Evolutionary conservation across 2,113 vertebrate genomes (phyloP).

Genomic region (Rhinolophus ferrumequinum): DNA sequence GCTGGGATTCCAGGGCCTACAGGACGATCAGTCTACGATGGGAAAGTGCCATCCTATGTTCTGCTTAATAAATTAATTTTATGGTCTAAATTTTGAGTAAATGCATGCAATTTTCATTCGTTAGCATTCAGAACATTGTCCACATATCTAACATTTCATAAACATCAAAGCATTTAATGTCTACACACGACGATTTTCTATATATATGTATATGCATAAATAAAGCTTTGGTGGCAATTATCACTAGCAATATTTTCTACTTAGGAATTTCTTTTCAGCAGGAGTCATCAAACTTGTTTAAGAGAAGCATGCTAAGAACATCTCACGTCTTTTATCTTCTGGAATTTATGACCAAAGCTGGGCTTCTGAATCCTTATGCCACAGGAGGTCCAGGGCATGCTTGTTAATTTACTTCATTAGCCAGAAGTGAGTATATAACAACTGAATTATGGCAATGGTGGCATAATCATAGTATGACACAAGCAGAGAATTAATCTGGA

Average conservation of each 20-base stretch:
- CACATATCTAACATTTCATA: neutral
- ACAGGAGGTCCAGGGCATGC: neutral
- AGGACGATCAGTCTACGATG: neutral
- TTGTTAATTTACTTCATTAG: neutral
- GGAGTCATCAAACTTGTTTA: constrained; percentile 17
- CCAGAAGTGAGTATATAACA: neutral
- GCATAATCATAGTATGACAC: neutral
- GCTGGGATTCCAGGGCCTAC: neutral
- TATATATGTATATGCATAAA: neutral
- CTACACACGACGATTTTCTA: neutral
- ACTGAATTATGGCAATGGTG: neutral
- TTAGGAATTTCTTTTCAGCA: constrained; percentile 9
- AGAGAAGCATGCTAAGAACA: neutral
- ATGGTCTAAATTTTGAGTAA: constrained; percentile 13
- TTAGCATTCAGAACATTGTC: constrained; percentile 44
- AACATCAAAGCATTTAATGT: constrained; percentile 48
- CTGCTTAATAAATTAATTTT: constrained; percentile 58
- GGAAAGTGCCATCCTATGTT: neutral
- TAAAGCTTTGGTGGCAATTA: constrained; percentile 11
- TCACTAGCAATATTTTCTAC: neutral
- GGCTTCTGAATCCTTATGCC: neutral
- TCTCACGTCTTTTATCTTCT: neutral
- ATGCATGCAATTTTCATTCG: constrained; percentile 14
- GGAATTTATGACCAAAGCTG: neutral
- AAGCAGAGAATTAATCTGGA: neutral